These are phyloP conservation scores for Eutolmus rufibarbis DNA, from an alignment of 2,888 invertebrate genomes.

Conservation along the genomic window DNA sequence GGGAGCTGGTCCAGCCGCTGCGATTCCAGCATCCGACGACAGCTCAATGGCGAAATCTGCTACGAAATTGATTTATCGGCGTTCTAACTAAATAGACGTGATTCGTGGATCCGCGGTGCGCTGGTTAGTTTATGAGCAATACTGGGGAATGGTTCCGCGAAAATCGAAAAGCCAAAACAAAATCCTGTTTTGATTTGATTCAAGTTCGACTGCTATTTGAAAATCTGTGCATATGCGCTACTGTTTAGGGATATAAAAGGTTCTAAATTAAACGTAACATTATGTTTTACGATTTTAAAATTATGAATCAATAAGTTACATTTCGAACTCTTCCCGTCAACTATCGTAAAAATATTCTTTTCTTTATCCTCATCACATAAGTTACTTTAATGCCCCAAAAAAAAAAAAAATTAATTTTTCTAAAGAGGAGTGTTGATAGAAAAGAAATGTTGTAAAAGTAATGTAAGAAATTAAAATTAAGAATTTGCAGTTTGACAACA, in stretches of 20 bases:
- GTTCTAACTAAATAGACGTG: background rate
- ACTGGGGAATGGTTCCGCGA: background rate
- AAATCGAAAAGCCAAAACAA: background rate
- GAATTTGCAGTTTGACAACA: too few relatives aligned
- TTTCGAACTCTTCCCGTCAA: too few relatives aligned
- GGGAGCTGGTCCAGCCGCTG: background rate
- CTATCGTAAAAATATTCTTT: too few relatives aligned
- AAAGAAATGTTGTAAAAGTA: too few relatives aligned
- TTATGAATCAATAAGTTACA: too few relatives aligned
- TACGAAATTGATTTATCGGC: background rate
- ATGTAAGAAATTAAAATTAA: too few relatives aligned
- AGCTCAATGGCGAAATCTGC: background rate
- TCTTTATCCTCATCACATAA: too few relatives aligned
- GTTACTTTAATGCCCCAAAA: too few relatives aligned
- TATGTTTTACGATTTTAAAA: background rate
- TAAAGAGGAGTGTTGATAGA: too few relatives aligned
- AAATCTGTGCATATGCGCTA: too few relatives aligned
- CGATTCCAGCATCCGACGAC: background rate
- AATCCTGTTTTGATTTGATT: background rate
- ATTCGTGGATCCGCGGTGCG: background rate
- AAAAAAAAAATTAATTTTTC: too few relatives aligned
- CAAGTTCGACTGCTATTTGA: background rate
- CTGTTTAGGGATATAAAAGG: background rate
- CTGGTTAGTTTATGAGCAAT: background rate
- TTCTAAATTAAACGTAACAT: too few relatives aligned